phyloP scores from a whole-genome alignment of 2,797 vertebrate species.

The Myotis pilosus region DNA sequence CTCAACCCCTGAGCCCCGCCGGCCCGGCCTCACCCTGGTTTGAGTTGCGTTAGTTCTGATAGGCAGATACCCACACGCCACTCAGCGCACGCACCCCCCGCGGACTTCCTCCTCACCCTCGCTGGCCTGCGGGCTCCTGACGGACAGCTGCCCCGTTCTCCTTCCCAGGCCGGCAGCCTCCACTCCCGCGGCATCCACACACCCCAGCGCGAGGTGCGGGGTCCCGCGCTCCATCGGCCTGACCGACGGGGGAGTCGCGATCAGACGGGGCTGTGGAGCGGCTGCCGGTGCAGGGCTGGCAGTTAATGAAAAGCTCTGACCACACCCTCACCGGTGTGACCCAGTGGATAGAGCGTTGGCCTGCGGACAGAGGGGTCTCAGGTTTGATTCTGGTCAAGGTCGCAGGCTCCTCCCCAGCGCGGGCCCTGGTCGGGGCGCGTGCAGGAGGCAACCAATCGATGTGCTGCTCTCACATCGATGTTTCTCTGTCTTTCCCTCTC shows the following conservation, averaged over 20 bases:
- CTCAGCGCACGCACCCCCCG: too few species aligned
- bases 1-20: too few species aligned
- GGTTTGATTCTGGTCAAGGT: too few species aligned
- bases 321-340: constrained; percentile 62
- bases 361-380: too few species aligned
- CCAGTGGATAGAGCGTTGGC: too few species aligned
- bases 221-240: constrained; percentile 72
- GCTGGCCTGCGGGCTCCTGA: rapidly evolving
- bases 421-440: constrained; percentile 65
- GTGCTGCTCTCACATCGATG: too few species aligned
- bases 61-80: not conserved
- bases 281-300: constrained; percentile 83
- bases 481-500: too few species aligned
- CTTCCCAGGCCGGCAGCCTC: constrained; percentile 28
- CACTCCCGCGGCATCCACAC: constrained; percentile 29
- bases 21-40: too few species aligned
- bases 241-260: constrained; percentile 72
- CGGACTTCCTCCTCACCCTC: not conserved
- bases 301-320: constrained; percentile 85
- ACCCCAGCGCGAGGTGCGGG: constrained; percentile 47
- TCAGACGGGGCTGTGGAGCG: constrained; percentile 82
- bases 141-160: not conserved
- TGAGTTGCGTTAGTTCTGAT: not conserved
- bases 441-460: constrained; percentile 31
- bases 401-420: too few species aligned